Percentiles rank a stretch among this genome's conserved stretches.
These are phyloP conservation scores for Osmerus mordax DNA, from an alignment of 2,113 vertebrate species.

Conservation along the genomic window DNA sequence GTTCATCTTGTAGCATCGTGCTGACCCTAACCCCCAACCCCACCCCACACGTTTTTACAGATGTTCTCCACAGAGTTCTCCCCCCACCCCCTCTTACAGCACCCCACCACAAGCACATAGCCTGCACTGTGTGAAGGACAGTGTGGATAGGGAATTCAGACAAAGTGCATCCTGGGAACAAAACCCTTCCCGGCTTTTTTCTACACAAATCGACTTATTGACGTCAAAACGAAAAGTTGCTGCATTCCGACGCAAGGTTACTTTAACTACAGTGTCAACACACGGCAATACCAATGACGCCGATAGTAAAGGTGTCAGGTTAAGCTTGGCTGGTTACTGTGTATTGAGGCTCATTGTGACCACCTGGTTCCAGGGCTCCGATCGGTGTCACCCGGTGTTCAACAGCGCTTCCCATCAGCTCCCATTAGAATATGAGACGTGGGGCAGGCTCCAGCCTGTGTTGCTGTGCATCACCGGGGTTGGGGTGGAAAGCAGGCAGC, in stretches of 20 bases:
- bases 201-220: too few relatives aligned
- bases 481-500: constrained; percentile 51
- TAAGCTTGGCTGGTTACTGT: too few relatives aligned
- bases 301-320: too few relatives aligned
- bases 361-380: background rate
- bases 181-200: too few relatives aligned
- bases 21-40: constrained; percentile 77
- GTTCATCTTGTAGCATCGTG: constrained; percentile 87
- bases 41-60: constrained; percentile 57
- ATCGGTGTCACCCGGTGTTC: constrained; percentile 17
- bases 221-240: too few relatives aligned
- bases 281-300: too few relatives aligned
- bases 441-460: constrained; percentile 61
- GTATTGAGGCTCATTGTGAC: background rate
- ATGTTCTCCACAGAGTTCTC: constrained; percentile 59
- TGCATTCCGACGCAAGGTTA: too few relatives aligned
- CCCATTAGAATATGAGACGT: constrained; percentile 66
- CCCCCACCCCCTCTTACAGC: background rate
- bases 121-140: too few relatives aligned
- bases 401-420: constrained; percentile 65
- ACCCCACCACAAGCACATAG: background rate
- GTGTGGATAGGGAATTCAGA: too few relatives aligned
- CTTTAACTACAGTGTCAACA: too few relatives aligned
- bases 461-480: constrained; percentile 63
- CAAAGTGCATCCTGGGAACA: too few relatives aligned